Evolutionary conservation across 2,113 vertebrate species (phyloP), one percentile per base, ranked within the genome.

Genomic region (Mixornis gularis): DNA sequence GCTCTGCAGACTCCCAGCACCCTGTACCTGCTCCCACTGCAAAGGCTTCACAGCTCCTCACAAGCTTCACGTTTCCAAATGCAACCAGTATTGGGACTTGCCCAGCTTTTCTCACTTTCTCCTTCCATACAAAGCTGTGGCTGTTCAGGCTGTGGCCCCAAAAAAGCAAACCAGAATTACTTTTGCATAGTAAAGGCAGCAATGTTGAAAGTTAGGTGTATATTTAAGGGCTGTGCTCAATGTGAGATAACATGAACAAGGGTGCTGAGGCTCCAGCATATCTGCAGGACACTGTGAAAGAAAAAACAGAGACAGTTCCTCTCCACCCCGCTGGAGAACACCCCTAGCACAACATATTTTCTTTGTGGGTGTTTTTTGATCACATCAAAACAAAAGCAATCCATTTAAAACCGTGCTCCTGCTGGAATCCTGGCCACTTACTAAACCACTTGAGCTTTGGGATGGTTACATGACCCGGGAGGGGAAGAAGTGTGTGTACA

Each of bases 281-380:
- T 78, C 78, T 62, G 36, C 3, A 3, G 66, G 72, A 94, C 55
- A 44, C 13, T 1, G 0, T 6, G 32, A 29, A 89, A 81, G 19
- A 26, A 81, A 73, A 91, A 52, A 20, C 1, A 3, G 36, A 48
- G 17, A 17, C 12, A 25, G 46, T 11, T 64, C 9, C 21, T 55
- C 46, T 34, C 27, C 40, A 30, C 11, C 52, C 51, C 0, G 1
- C 58, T 13, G n/a, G 17, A 66, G 19, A 76, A 63, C 43, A 73
- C 7, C 27, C 56, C 12, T 3, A 46, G 59, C n/a, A 21, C 68
- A 88, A 48, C 0, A 0, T n/a, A 12, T 88, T 87, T 90, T 89
- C 79, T 66, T 86, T 78, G 56, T 58, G 69, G 72, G 64, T 88
- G 84, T 78, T 84, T 92, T 80, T 86, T 30, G n/a, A 85, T 76